Conservation (phyloP, 2,797 vertebrate species). For the Sebastes ruberrimus region DNA sequence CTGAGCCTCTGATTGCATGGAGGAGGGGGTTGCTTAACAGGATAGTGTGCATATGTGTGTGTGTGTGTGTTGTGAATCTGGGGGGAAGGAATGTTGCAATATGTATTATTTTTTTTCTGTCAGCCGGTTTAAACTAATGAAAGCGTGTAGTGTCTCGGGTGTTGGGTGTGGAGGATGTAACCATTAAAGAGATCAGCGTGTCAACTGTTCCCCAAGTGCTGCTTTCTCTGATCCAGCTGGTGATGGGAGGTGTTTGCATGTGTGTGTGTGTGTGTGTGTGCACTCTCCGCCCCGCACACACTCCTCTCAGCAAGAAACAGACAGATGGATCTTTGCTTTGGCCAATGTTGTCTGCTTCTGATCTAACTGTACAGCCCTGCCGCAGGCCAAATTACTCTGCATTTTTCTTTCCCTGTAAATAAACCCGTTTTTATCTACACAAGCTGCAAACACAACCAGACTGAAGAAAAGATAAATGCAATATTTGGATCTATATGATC, state of each 20-base stretch:
- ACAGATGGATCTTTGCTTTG: conserved; percentile 74
- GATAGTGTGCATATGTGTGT: conserved; percentile 56
- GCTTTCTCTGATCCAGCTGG: conserved; percentile 82
- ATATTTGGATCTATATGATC: background rate
- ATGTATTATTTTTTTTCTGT: conserved; percentile 58
- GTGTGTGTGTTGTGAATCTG: conserved; percentile 40
- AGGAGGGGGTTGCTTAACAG: conserved; percentile 66
- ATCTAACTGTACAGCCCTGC: conserved; percentile 44
- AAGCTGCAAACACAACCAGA: background rate
- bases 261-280: conserved; percentile 36
- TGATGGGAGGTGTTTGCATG: conserved; percentile 59
- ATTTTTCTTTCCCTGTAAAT: conserved; percentile 23
- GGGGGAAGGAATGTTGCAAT: conserved; percentile 55
- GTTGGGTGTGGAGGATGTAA: conserved; percentile 80
- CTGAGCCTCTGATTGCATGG: conserved; percentile 85
- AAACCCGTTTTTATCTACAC: conserved; percentile 14
- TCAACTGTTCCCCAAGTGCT: conserved; percentile 82
- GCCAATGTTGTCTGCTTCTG: conserved; percentile 61
- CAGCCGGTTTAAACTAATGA: conserved; percentile 59
- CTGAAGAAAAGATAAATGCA: background rate
- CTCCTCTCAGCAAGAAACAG: conserved; percentile 69
- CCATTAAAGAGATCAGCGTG: conserved; percentile 82
- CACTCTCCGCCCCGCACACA: conserved; percentile 52
- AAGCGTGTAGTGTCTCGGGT: conserved; percentile 49
- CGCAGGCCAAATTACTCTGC: conserved; percentile 50